Percentiles rank a stretch among this genome's conserved stretches.
Evolutionary conservation across 2,888 invertebrate species (phyloP).

Genomic region (Steinernema carpocapsae): DNA sequence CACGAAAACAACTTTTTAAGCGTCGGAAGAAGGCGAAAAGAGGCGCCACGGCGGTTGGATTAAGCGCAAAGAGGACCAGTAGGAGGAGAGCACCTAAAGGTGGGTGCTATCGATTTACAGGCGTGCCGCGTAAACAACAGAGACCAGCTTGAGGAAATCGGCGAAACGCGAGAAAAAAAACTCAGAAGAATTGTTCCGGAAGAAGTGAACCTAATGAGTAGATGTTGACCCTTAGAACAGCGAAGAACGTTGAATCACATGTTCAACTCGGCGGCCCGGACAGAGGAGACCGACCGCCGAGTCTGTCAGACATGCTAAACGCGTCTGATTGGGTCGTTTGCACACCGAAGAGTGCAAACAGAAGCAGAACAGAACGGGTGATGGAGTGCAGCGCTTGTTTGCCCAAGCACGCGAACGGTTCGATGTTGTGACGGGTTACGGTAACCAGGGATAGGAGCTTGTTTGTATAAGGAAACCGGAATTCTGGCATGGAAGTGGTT

Average conservation of each 20-base stretch:
- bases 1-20: conserved; percentile 30
- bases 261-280: too few relatives aligned
- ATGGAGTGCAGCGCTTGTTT: neutral
- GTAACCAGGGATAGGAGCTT: too few relatives aligned
- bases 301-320: neutral
- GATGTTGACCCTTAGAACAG: too few relatives aligned
- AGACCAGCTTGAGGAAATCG: neutral
- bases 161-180: too few relatives aligned
- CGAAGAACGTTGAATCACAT: too few relatives aligned
- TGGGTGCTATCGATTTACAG: conserved; percentile 28
- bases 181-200: too few relatives aligned
- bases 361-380: neutral
- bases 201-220: too few relatives aligned
- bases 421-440: too few relatives aligned
- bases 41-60: conserved; percentile 25
- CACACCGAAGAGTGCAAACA: neutral
- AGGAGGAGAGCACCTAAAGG: conserved; percentile 10
- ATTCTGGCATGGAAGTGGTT: too few relatives aligned
- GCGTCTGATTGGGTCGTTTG: neutral
- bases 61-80: too few relatives aligned
- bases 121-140: conserved; percentile 23
- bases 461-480: too few relatives aligned
- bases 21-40: conserved; percentile 4
- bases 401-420: neutral
- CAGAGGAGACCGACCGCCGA: too few relatives aligned